These are phyloP conservation scores for Trissolcus japonicus DNA, from an alignment of 2,888 invertebrate genomes.

Conservation along the genomic window DNA sequence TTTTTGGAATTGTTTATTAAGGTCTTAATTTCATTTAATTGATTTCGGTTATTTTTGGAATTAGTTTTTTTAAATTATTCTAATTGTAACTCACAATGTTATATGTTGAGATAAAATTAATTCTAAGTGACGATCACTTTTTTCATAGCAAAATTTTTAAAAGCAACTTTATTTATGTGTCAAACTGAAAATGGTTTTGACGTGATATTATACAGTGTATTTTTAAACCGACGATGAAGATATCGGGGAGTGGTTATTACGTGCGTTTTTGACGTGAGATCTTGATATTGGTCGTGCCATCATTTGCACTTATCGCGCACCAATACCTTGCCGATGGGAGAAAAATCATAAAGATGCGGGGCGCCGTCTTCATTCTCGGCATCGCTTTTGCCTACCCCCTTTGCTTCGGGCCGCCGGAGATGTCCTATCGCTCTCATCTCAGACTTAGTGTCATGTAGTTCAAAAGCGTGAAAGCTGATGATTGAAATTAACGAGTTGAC, in stretches of 20 bases:
- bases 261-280: slow-evolving; percentile 24
- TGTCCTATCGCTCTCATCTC: slow-evolving; percentile 51
- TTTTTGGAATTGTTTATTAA: background rate
- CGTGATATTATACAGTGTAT: background rate
- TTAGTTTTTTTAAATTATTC: too few relatives aligned
- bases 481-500: slow-evolving; percentile 73
- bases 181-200: slow-evolving; percentile 1
- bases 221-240: slow-evolving; percentile 9
- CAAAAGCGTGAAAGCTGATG: slow-evolving; percentile 67
- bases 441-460: slow-evolving; percentile 53
- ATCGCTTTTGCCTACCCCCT: slow-evolving; percentile 44
- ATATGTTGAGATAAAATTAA: too few relatives aligned
- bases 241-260: slow-evolving; percentile 25
- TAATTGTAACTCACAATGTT: too few relatives aligned
- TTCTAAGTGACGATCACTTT: background rate
- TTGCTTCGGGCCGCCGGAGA: slow-evolving; percentile 17
- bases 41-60: too few relatives aligned
- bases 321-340: slow-evolving; percentile 26
- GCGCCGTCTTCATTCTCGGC: slow-evolving; percentile 46
- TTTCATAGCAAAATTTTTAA: too few relatives aligned
- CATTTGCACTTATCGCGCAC: slow-evolving; percentile 38
- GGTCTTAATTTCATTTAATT: too few relatives aligned
- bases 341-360: slow-evolving; percentile 47
- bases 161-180: too few relatives aligned
- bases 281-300: slow-evolving; percentile 34